phyloP scores from a whole-genome alignment of 2,888 invertebrate genomes.

The Blastobasis lacticolella region DNA sequence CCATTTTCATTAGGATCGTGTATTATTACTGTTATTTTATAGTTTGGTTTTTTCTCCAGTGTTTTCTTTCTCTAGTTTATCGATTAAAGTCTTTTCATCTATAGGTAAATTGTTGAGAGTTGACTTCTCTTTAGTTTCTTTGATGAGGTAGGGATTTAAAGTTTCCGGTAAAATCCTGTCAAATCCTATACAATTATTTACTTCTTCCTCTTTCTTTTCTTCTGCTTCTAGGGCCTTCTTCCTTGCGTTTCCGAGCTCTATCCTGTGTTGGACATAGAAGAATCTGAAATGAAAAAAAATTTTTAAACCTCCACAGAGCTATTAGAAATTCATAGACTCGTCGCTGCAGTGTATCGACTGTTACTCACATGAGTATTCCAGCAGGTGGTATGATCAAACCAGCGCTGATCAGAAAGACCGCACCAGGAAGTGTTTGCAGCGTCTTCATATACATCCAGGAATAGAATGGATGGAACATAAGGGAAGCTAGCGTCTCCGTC shows the following conservation, averaged over 20 bases:
- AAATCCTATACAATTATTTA: neutral
- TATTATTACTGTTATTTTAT: neutral
- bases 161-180: neutral
- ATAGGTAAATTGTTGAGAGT: too few relatives aligned
- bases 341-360: too few relatives aligned
- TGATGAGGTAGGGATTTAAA: neutral
- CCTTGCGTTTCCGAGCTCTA: constrained; percentile 30
- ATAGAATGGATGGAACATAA: constrained; percentile 60
- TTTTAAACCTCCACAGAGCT: neutral
- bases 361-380: constrained; percentile 47
- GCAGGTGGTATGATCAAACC: constrained; percentile 47
- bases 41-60: neutral
- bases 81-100: neutral
- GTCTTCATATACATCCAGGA: constrained; percentile 64
- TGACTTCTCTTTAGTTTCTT: neutral
- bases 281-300: constrained; percentile 29
- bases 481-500: constrained; percentile 55
- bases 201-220: constrained; percentile 27
- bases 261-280: constrained; percentile 46
- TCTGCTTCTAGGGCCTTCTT: constrained; percentile 48
- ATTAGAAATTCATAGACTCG: too few relatives aligned
- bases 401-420: constrained; percentile 55
- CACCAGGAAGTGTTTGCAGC: constrained; percentile 48
- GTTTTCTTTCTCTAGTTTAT: neutral
- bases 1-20: too few relatives aligned